phyloP scores from a whole-genome alignment of 2,113 vertebrate genomes.

The Fregetta grallaria region DNA sequence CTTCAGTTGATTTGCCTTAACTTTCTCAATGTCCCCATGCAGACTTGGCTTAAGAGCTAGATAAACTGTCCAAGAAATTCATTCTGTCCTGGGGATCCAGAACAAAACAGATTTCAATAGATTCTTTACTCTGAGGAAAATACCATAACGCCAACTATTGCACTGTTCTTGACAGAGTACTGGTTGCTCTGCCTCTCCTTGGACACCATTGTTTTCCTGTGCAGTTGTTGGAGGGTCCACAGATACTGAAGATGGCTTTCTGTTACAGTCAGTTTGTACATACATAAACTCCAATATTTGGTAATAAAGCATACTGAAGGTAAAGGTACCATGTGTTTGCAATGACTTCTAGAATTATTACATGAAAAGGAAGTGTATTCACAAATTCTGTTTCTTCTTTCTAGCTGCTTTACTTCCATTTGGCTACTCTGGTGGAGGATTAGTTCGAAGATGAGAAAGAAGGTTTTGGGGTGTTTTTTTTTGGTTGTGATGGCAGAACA shows the following conservation, averaged over 20 bases:
- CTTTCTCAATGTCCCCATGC: background rate
- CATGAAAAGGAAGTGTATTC: background rate
- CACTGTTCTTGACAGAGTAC: background rate
- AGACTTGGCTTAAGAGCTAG: background rate
- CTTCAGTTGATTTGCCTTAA: background rate
- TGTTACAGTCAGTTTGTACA: background rate
- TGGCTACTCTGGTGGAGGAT: background rate
- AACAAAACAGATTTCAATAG: background rate
- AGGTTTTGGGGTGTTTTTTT: background rate
- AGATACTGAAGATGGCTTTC: background rate
- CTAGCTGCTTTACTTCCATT: background rate
- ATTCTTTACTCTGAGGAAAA: background rate
- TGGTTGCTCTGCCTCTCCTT: background rate
- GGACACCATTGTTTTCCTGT: background rate
- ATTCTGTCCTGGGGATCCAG: background rate
- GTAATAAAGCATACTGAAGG: background rate
- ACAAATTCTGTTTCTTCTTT: background rate
- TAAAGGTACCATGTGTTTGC: background rate
- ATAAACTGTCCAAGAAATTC: background rate
- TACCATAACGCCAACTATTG: background rate
- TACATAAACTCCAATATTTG: background rate
- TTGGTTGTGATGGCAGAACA: background rate
- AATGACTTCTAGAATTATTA: background rate
- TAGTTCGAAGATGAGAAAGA: background rate
- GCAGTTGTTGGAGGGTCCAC: background rate